Percentiles rank a stretch among this genome's conserved stretches.
Evolutionary conservation across 2,888 invertebrate genomes (phyloP).

Genomic region (Habroteleia sp.): DNA sequence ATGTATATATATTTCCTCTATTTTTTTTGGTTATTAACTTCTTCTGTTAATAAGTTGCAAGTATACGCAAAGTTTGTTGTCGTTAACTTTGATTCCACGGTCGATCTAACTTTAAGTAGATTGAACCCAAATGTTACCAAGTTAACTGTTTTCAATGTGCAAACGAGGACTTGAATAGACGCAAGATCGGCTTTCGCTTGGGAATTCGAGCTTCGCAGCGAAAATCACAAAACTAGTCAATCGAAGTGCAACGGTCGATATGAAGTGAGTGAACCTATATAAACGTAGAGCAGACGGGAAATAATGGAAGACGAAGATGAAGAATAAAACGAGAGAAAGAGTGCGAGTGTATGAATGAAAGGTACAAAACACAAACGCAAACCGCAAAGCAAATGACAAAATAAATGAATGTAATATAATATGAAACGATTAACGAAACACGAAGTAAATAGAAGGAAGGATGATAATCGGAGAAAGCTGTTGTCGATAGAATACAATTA

Average conservation of each 20-base stretch:
- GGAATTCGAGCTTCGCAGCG: conserved; percentile 53
- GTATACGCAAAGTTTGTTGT: too few relatives aligned
- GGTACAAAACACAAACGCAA: conserved; percentile 10
- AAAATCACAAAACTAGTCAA: conserved; percentile 80
- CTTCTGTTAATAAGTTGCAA: too few relatives aligned
- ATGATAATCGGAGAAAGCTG: conserved; percentile 12
- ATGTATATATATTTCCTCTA: too few relatives aligned
- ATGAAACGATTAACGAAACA: conserved; percentile 31
- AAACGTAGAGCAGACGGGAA: conserved; percentile 48
- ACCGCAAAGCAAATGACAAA: conserved; percentile 23
- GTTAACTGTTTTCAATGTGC: too few relatives aligned
- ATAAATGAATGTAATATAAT: conserved; percentile 36
- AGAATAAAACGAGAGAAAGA: conserved; percentile 48
- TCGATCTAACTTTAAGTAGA: neutral
- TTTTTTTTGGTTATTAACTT: too few relatives aligned
- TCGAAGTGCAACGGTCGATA: conserved; percentile 81
- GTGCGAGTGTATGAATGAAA: conserved; percentile 53
- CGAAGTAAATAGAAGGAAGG: conserved; percentile 3
- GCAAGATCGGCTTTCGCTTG: neutral
- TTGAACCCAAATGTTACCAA: too few relatives aligned
- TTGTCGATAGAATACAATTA: conserved; percentile 29
- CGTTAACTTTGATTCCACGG: too few relatives aligned
- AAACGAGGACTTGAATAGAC: too few relatives aligned
- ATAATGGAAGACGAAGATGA: conserved; percentile 39
- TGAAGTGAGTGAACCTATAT: conserved; percentile 73